These are phyloP conservation scores for Physella acuta DNA, from an alignment of 1,140 invertebrate species.

Conservation along the genomic window DNA sequence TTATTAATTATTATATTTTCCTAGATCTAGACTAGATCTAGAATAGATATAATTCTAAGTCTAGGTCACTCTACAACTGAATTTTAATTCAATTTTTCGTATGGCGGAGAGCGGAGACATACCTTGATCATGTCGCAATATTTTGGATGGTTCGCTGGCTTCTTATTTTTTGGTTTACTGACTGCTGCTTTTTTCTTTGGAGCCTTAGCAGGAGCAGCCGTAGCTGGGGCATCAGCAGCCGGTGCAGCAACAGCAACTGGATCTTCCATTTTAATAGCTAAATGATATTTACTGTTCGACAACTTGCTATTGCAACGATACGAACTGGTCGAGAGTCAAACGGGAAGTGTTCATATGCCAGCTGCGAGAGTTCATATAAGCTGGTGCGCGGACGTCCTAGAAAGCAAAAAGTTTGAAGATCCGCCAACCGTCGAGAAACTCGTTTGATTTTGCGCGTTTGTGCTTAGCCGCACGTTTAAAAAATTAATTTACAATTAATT, in stretches of 20 bases:
- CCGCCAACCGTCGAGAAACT: neutral
- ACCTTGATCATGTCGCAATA: constrained; percentile 39
- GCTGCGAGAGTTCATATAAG: no score
- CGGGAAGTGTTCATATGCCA: constrained; percentile 2
- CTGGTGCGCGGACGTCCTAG: constrained; percentile 6
- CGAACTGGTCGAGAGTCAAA: neutral
- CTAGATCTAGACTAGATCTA: no score
- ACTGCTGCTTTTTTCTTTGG: constrained; percentile 40
- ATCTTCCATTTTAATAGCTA: constrained; percentile 8
- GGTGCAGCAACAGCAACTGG: constrained; percentile 20
- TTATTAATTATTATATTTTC: no score
- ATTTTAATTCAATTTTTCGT: no score
- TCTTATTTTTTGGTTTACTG: constrained; percentile 39
- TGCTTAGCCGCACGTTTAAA: neutral
- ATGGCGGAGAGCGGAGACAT: no score
- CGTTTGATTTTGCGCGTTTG: constrained; percentile 7
- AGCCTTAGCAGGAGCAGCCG: constrained; percentile 27
- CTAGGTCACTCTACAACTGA: no score
- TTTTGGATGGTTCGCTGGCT: constrained; percentile 39
- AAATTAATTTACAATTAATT: no score
- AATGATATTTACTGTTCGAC: no score
- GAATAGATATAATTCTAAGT: no score
- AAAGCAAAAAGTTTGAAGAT: neutral
- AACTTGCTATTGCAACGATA: neutral
- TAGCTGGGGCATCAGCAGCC: constrained; percentile 18